Percentiles rank a stretch among this genome's conserved stretches.
These are phyloP conservation scores for Dryobotodes eremita DNA, from an alignment of 2,888 invertebrate genomes.

Conservation along the genomic window DNA sequence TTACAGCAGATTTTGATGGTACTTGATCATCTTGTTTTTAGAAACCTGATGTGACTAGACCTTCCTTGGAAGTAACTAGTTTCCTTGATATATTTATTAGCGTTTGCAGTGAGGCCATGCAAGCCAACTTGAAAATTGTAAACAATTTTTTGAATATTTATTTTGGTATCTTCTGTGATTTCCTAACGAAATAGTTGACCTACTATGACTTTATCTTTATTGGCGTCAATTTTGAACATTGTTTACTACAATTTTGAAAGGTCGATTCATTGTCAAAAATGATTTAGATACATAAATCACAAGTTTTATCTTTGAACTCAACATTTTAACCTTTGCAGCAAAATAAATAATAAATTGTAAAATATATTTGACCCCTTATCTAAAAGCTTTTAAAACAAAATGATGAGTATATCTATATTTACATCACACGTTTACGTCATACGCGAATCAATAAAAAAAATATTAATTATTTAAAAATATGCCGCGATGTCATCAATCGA, in stretches of 20 bases:
- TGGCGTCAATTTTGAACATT: slow-evolving; percentile 2
- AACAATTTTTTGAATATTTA: slow-evolving; percentile 5
- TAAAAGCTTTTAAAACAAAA: slow-evolving; percentile 11
- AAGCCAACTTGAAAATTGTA: background rate
- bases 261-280: background rate
- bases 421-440: slow-evolving; percentile 6
- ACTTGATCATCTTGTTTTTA: background rate
- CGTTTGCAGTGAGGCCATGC: background rate
- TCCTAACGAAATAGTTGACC: background rate
- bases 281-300: background rate
- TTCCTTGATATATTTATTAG: background rate
- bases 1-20: background rate
- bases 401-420: background rate
- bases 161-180: background rate
- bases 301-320: slow-evolving; percentile 20
- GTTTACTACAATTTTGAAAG: background rate
- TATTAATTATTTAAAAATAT: background rate
- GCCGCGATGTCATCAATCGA: too few relatives aligned
- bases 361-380: slow-evolving; percentile 14
- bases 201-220: background rate
- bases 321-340: slow-evolving; percentile 9
- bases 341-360: background rate
- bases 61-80: background rate
- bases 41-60: background rate
- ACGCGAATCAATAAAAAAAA: background rate